These are phyloP conservation scores for Galeruca laticollis DNA, from an alignment of 2,888 invertebrate genomes.

Conservation along the genomic window DNA sequence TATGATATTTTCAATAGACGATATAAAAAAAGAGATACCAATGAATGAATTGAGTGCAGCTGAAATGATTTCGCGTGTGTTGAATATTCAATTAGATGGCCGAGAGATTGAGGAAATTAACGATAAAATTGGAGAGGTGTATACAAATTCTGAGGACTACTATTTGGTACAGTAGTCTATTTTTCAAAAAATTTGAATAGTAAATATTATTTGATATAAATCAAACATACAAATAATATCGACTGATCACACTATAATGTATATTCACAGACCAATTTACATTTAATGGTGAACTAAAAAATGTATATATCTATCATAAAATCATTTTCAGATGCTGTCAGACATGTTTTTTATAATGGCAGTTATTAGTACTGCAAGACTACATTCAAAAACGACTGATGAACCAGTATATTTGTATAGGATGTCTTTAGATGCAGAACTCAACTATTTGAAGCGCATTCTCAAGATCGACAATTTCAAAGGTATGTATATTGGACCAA, in stretches of 20 bases:
- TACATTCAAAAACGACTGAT: conserved; percentile 19
- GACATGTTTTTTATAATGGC: conserved; percentile 23
- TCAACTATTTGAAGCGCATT: conserved; percentile 31
- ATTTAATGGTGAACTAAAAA: too few relatives aligned
- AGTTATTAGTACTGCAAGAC: conserved; percentile 29
- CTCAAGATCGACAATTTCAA: too few relatives aligned
- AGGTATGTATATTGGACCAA: too few relatives aligned
- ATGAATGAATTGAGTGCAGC: background rate
- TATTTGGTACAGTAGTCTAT: background rate
- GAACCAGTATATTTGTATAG: conserved; percentile 40
- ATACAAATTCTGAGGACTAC: background rate
- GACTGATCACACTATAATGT: too few relatives aligned
- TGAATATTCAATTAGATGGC: background rate
- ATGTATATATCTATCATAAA: too few relatives aligned
- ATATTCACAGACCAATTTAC: too few relatives aligned
- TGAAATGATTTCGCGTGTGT: background rate
- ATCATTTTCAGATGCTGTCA: conserved; percentile 14
- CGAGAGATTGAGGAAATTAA: background rate
- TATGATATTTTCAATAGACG: background rate
- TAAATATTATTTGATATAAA: too few relatives aligned
- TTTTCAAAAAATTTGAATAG: too few relatives aligned
- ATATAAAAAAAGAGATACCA: background rate
- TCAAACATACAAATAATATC: too few relatives aligned
- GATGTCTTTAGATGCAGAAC: conserved; percentile 34
- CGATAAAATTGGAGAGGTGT: background rate